These are phyloP conservation scores for Habropoda laboriosa DNA, from an alignment of 1,140 invertebrate species.

Conservation along the genomic window DNA sequence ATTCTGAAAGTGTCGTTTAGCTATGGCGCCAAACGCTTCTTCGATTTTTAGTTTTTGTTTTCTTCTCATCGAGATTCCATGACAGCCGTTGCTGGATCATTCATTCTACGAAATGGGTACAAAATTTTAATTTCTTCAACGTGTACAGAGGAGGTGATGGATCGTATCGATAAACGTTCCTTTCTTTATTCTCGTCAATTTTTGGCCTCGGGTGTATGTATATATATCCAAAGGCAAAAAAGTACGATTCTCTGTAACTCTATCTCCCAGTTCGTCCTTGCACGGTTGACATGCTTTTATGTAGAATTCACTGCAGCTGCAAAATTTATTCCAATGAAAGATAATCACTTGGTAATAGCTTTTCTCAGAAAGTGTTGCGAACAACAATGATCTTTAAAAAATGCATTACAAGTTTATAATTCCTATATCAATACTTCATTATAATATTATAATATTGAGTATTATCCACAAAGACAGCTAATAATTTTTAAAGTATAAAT, in stretches of 20 bases:
- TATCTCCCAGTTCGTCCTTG: constrained; percentile 11
- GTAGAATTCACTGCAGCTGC: neutral
- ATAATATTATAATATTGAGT: no score
- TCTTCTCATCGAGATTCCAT: constrained; percentile 31
- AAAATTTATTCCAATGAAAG: constrained; percentile 24
- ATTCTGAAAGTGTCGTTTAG: constrained; percentile 19
- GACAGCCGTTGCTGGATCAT: constrained; percentile 26
- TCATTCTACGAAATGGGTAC: constrained; percentile 53
- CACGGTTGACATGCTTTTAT: constrained; percentile 12
- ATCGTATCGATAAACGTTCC: constrained; percentile 64
- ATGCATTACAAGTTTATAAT: neutral
- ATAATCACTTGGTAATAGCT: neutral
- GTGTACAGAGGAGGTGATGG: constrained; percentile 69
- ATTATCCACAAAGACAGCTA: no score
- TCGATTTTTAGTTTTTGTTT: constrained; percentile 30
- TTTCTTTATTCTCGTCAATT: constrained; percentile 37
- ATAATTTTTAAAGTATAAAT: no score
- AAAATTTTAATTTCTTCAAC: constrained; percentile 74
- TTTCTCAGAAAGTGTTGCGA: neutral
- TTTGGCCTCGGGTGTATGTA: constrained; percentile 18
- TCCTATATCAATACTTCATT: neutral
- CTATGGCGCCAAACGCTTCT: constrained; percentile 5
- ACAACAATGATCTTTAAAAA: neutral
- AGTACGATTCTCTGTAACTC: constrained; percentile 29
- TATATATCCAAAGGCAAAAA: constrained; percentile 27